Conservation (phyloP, 1,140 invertebrate species). For the Uloborus diversus region DNA sequence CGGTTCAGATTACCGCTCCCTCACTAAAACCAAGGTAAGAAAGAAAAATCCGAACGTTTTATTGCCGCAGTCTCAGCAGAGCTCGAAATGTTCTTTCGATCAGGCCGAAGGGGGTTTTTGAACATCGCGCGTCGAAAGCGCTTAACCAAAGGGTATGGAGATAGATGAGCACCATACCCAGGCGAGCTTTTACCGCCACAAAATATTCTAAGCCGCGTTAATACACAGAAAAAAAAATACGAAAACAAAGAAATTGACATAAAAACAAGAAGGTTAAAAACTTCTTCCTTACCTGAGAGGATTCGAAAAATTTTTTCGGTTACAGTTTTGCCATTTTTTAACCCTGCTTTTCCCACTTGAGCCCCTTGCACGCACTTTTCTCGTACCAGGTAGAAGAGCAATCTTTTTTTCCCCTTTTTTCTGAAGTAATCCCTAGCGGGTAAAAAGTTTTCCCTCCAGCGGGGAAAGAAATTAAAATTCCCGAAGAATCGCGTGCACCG, state of each 20-base stretch:
- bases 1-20: neutral
- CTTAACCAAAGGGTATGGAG: neutral
- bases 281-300: conserved; percentile 13
- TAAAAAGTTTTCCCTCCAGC: conserved; percentile 17
- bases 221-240: conserved; percentile 6
- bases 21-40: too few species aligned
- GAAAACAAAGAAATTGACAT: too few species aligned
- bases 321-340: neutral
- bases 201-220: too few species aligned
- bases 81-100: neutral
- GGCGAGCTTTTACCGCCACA: conserved; percentile 24
- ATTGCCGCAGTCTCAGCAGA: neutral
- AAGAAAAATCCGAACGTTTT: neutral
- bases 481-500: conserved; percentile 19
- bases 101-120: neutral
- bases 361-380: conserved; percentile 20
- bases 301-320: conserved; percentile 2
- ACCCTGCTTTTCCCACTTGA: neutral
- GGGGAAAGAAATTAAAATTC: conserved; percentile 48
- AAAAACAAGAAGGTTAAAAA: conserved; percentile 30
- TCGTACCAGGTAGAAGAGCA: neutral
- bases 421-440: conserved; percentile 16
- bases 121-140: neutral
- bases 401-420: conserved; percentile 13
- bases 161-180: neutral